Base-by-base conservation (phyloP, 2,888 invertebrate species). In the Melanargia galathea region DNA sequence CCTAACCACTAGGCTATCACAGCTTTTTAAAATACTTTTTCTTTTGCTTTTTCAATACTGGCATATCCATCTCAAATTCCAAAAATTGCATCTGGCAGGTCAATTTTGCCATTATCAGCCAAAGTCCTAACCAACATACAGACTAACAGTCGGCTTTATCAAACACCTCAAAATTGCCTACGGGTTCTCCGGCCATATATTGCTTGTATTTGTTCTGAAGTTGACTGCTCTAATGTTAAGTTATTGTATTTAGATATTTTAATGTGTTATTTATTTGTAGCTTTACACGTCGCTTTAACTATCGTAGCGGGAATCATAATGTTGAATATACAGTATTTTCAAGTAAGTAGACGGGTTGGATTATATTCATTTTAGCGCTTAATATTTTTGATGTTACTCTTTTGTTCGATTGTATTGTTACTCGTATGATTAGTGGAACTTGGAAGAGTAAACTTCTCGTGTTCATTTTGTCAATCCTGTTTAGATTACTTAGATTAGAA, bases 191-290 rank as follows among this genome's bases (percentile, higher is more conserved):
- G 30, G 7, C 4, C 30, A 30, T n/a, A 30, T 30, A 66, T 62
- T 35, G 60, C 75, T 75, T 66, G 72, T 79, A 82, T 84, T 81
- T 78, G 80, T 86, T 90, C 84, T 76, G 78, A 86, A 83, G 89
- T 89, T 89, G 85, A 86, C 84, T 86, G 86, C 85, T 85, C 68
- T 84, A 81, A 88, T 81, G 91, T 91, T 91, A 90, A 88, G 90
- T 91, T 91, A 87, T 90, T 87, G 86, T 90, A 89, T 87, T 86
- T 84, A 82, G 84, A 91, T 90, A 91, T 90, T 90, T 88, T 91
- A 91, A 88, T 81, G 83, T 86, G 91, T 91, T 91, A 90, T 91
- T 91, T 90, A 91, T 90, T 90, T 87, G 82, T 91, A 90, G 91
- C 90, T 90, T 88, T 87, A 90, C 84, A 75, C 77, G 76, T 82